A percentile compares a stretch with the other conserved stretches of the same genome.
These are phyloP conservation scores for Esox masquinongy DNA, from an alignment of 2,797 vertebrate species.

Conservation along the genomic window DNA sequence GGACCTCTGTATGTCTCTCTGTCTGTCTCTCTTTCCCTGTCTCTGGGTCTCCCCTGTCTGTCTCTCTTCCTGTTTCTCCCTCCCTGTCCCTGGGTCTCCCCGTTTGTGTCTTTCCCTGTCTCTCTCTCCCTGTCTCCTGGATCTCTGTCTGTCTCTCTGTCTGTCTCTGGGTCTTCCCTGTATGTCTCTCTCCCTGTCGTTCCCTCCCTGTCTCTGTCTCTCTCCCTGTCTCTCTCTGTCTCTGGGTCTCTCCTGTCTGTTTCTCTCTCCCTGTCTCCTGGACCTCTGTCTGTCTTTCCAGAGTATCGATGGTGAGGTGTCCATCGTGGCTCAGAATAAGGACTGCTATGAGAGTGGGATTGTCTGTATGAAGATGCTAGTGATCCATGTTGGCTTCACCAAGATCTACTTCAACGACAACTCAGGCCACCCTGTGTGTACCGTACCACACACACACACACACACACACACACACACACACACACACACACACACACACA, in stretches of 20 bases:
- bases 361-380: slow-evolving; percentile 93
- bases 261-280: background rate
- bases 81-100: too few relatives aligned
- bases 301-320: slow-evolving; percentile 87
- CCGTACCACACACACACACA: slow-evolving; percentile 18
- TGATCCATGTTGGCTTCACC: slow-evolving; percentile 89
- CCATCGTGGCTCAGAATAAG: slow-evolving; percentile 94
- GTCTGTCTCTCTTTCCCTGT: slow-evolving; percentile 1
- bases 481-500: slow-evolving; percentile 9
- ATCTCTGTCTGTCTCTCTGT: too few relatives aligned
- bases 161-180: background rate
- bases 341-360: slow-evolving; percentile 99
- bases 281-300: slow-evolving; percentile 55
- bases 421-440: slow-evolving; percentile 88
- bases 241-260: slow-evolving; percentile 13
- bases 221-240: background rate
- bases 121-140: too few relatives aligned
- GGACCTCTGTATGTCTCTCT: too few relatives aligned
- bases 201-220: background rate
- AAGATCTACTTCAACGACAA: slow-evolving; percentile 93
- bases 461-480: slow-evolving; percentile 21
- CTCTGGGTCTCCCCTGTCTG: too few relatives aligned
- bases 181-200: background rate
- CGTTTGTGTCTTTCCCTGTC: too few relatives aligned
- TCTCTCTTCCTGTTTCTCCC: too few relatives aligned